Evolutionary conservation across 2,888 invertebrate genomes (phyloP).

Genomic region (Nephrocerus scutellatus): DNA sequence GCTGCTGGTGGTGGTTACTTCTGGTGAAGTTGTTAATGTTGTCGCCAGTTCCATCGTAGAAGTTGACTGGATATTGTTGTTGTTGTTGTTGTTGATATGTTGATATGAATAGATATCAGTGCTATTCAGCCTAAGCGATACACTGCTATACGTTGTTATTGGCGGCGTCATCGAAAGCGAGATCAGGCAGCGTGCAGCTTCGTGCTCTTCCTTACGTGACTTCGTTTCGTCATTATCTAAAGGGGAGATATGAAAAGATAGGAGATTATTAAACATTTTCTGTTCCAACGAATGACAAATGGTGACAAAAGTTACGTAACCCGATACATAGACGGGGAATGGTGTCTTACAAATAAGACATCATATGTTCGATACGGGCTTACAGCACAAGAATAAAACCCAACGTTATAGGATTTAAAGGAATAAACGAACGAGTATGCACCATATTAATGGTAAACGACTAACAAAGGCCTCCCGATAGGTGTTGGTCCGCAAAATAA

Average conservation of each 20-base stretch:
- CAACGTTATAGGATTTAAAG: too few relatives aligned
- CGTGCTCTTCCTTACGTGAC: conserved; percentile 70
- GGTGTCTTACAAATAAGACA: too few relatives aligned
- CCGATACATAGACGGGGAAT: too few relatives aligned
- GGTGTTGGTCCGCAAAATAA: too few relatives aligned
- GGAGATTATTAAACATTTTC: neutral
- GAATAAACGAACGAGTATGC: neutral
- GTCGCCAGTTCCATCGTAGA: neutral
- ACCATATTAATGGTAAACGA: neutral
- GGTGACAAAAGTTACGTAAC: too few relatives aligned
- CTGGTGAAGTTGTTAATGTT: too few relatives aligned
- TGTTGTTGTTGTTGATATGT: conserved; percentile 9
- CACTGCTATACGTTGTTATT: conserved; percentile 34
- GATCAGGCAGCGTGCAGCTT: conserved; percentile 75
- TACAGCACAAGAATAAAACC: neutral
- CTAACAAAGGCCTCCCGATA: too few relatives aligned
- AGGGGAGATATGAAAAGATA: conserved; percentile 21
- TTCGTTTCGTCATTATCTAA: conserved; percentile 61
- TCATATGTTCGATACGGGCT: too few relatives aligned
- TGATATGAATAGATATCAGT: conserved; percentile 26
- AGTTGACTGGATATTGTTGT: neutral
- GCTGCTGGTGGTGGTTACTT: neutral
- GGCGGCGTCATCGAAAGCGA: conserved; percentile 59
- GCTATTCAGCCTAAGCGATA: conserved; percentile 36
- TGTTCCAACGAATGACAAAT: too few relatives aligned